Evolutionary conservation across 2,113 vertebrate genomes (phyloP), one percentile per base, ranked within the genome.

Genomic region (Eublepharis macularius): DNA sequence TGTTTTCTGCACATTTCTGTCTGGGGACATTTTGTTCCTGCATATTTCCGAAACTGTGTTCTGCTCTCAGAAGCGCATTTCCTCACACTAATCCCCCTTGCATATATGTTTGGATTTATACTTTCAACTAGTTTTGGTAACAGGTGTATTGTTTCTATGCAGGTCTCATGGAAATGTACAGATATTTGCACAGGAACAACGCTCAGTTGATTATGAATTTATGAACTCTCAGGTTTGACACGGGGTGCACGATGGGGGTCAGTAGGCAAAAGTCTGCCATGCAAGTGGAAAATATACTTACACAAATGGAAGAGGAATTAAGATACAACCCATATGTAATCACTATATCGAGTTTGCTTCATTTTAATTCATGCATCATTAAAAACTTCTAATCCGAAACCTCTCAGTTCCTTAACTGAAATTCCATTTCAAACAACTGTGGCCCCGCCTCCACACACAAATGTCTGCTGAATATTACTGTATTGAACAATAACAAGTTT

Each of bases 401-500:
- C 74, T 81, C 76, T 76, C 74, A 91, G 65, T 78, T 84, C 83
- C 80, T 90, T 70, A 91, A 19, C 87, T 86, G 0, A 66, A 87
- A 43, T 47, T 57, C 4, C 39, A 49, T 88, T 80, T 49, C 84
- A 88, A 91, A 86, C 88, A 86, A 24, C 9, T 63, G 60, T 63
- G 60, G 26, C 26, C 26, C 60, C 60, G 83, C 86, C 87, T 76
- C 92, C 86, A 74, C 86, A 92, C 89, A 93, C 89, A 95, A 94
- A 32, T 93, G 88, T 84, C 54, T 90, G 90, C 88, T 92, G 90
- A 82, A 78, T 92, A 91, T 84, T 93, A 88, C 70, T 90, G 51
- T 41, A 54, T 86, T 81, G 83, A 63, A 7, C 60, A 63, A 88
- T 6, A 73, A 85, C 85, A 82, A 89, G 75, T 43, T 80, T n/a